These are phyloP conservation scores for Phyto melanocephala DNA, from an alignment of 2,888 invertebrate species.

Conservation along the genomic window DNA sequence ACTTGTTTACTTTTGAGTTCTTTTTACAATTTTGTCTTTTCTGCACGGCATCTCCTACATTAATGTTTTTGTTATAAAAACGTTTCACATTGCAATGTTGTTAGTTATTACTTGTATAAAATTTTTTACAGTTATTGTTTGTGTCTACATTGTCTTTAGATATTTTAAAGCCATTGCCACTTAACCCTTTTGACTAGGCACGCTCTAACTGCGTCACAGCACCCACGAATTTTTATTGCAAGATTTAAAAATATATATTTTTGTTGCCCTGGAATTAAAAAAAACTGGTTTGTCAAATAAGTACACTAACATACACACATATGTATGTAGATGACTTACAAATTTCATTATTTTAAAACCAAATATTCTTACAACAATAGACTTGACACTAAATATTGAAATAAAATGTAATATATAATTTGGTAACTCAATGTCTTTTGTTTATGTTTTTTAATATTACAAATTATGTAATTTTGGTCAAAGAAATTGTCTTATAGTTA, in stretches of 20 bases:
- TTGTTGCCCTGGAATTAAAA: slow-evolving; percentile 15
- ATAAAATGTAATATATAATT: background rate
- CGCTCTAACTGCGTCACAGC: slow-evolving; percentile 51
- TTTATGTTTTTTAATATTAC: background rate
- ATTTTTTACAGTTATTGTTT: background rate
- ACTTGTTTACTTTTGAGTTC: no score
- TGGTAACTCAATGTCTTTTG: slow-evolving; percentile 5
- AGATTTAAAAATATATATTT: background rate
- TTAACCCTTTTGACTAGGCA: slow-evolving; percentile 57
- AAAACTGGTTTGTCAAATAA: slow-evolving; percentile 10
- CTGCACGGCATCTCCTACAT: no score
- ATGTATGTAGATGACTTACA: background rate
- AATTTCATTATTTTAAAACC: background rate
- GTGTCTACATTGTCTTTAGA: background rate
- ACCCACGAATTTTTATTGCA: slow-evolving; percentile 51
- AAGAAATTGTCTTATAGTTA: slow-evolving; percentile 8
- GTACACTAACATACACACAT: no score
- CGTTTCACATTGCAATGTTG: background rate
- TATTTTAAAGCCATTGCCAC: slow-evolving; percentile 40
- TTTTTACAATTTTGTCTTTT: no score
- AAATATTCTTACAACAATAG: slow-evolving; percentile 25
- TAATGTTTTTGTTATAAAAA: no score
- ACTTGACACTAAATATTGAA: slow-evolving; percentile 24
- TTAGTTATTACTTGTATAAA: background rate
- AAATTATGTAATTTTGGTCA: slow-evolving; percentile 1